Conservation (phyloP, 2,113 vertebrate species). For the Kryptolebias marmoratus region DNA sequence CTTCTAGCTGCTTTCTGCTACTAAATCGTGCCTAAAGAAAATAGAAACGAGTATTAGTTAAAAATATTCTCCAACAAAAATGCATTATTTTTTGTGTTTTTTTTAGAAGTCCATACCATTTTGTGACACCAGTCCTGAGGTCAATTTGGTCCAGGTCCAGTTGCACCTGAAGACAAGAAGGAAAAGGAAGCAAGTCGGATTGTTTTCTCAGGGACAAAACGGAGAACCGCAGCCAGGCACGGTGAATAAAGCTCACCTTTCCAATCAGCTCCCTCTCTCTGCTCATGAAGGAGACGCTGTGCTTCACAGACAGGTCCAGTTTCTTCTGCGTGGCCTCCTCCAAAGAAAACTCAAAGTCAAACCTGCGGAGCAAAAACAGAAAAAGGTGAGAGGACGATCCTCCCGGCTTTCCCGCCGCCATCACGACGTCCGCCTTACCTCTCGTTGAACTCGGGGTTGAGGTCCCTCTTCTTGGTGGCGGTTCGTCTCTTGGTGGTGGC, state of each 20-base stretch:
- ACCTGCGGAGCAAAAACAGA: slow-evolving; percentile 69
- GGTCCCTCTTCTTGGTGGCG: slow-evolving; percentile 84
- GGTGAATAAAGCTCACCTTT: slow-evolving; percentile 79
- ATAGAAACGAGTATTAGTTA: neutral
- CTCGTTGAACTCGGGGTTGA: slow-evolving; percentile 90
- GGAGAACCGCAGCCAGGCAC: neutral
- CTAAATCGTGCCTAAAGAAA: slow-evolving; percentile 78
- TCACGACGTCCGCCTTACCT: slow-evolving; percentile 71
- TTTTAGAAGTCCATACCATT: slow-evolving; percentile 80
- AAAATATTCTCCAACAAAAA: neutral
- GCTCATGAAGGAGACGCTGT: slow-evolving; percentile 89
- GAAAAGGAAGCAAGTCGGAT: slow-evolving; percentile 8
- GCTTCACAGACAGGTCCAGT: slow-evolving; percentile 89
- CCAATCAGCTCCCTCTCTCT: slow-evolving; percentile 88
- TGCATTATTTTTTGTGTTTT: neutral
- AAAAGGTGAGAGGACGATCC: neutral
- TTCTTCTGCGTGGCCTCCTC: slow-evolving; percentile 84
- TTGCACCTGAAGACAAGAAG: slow-evolving; percentile 78
- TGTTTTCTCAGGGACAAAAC: neutral
- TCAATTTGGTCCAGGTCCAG: slow-evolving; percentile 86
- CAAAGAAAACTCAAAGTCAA: slow-evolving; percentile 88
- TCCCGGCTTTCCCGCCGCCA: neutral
- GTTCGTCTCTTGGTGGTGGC: slow-evolving; percentile 89
- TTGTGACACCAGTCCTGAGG: slow-evolving; percentile 81
- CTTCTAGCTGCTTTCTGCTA: slow-evolving; percentile 75